These are phyloP conservation scores for Drosophila setosimentum DNA, from an alignment of 2,888 invertebrate genomes.

Conservation along the genomic window DNA sequence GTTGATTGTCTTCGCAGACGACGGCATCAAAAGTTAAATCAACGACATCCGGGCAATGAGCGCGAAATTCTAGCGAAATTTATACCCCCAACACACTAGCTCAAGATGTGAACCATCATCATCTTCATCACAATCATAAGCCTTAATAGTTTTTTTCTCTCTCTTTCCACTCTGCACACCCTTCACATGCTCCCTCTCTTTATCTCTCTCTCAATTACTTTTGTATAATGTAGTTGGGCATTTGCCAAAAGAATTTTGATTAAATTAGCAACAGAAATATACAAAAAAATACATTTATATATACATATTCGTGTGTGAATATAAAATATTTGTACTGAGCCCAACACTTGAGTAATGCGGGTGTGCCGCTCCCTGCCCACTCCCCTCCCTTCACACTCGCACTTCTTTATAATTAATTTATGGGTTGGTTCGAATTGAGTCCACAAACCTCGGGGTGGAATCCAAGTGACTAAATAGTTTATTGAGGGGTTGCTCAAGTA, in stretches of 20 bases:
- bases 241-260: conserved; percentile 78
- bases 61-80: conserved; percentile 52
- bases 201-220: conserved; percentile 7
- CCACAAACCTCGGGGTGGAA: conserved; percentile 3
- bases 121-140: conserved; percentile 24
- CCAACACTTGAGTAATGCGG: conserved; percentile 20
- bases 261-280: conserved; percentile 59
- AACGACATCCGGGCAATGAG: conserved; percentile 75
- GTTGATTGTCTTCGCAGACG: conserved; percentile 80
- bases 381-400: background rate
- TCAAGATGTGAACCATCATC: conserved; percentile 18
- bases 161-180: background rate
- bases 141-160: conserved; percentile 8
- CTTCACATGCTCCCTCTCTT: background rate
- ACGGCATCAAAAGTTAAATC: conserved; percentile 61
- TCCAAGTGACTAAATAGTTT: conserved; percentile 3
- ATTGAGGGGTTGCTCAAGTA: conserved; percentile 24
- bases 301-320: background rate
- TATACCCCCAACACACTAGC: conserved; percentile 19
- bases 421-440: background rate
- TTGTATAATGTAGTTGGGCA: conserved; percentile 48
- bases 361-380: conserved; percentile 2
- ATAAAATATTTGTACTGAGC: background rate
- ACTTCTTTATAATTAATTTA: conserved; percentile 5
- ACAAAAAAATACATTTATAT: conserved; percentile 12